Evolutionary conservation across 2,888 invertebrate species (phyloP), one percentile per base, ranked within the genome.

Genomic region (Pollenia angustigena): DNA sequence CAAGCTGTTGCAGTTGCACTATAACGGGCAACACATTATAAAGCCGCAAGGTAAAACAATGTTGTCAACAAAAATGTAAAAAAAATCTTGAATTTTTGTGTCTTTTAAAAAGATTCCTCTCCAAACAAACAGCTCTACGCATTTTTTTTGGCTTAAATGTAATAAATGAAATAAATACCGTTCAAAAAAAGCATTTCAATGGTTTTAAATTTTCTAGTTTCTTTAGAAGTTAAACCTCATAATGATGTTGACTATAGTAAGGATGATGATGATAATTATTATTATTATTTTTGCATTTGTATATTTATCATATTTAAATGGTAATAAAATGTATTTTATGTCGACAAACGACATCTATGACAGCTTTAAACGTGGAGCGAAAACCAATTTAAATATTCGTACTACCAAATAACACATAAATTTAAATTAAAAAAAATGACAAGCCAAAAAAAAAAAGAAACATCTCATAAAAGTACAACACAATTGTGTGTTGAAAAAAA

Each of bases 241-340:
- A 58, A 79, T 58, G 68, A 68, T 68, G 14, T 23, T 54, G 23
- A 64, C 2, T 10, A 42, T 16, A 16, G 32, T 56, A 18, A 58
- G 48, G 52, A 62, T 52, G 23, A 14, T 56, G 18, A 66, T 40
- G n/a, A n/a, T n/a, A 60, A 69, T 69, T 7, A 32, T 54, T 46
- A 46, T 66, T 42, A 44, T 23, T 42, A 23, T 64, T 52, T 81
- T 46, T 72, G 14, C 48, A 58, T 9, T 60, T 52, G 58, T 60
- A 58, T 52, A 91, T 92, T 91, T 90, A 91, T 92, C 91, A 91
- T 90, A 91, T 91, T 92, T 91, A 91, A 91, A 92, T 89, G 89
- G 91, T 90, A 90, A 92, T 91, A 91, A 92, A 91, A 90, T 89
- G 88, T 90, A 86, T 89, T 90, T 91, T 88, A 90, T 89, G 90